Evolutionary conservation across 1,140 invertebrate species (phyloP), one percentile per base, ranked within the genome.

Genomic region (Lethrus apterus): DNA sequence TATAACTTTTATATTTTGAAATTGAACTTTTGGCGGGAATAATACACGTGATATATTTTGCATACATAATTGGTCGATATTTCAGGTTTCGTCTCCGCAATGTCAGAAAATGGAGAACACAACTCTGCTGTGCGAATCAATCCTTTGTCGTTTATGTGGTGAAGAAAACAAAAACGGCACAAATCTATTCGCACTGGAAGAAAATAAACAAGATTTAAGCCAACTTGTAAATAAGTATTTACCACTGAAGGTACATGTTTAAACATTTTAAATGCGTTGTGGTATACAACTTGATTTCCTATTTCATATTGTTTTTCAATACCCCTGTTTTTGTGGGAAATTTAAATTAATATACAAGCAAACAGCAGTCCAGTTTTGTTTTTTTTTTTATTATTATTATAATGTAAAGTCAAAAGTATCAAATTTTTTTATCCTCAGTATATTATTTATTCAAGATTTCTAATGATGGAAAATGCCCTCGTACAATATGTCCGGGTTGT

Each of bases 401-500:
- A 4, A 13, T n/a, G 32, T 17, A 44, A n/a, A n/a, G n/a, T n/a
- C n/a, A n/a, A n/a, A n/a, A n/a, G n/a, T n/a, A n/a, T n/a, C n/a
- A n/a, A n/a, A n/a, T n/a, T n/a, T n/a, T n/a, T n/a, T n/a, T n/a
- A n/a, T n/a, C n/a, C n/a, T 41, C 34, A 4, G 15, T 19, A 40
- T 56, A 23, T 17, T 11, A 46, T 50, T 40, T 46, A 55, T 53
- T 65, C 40, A 50, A 84, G 82, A 69, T 85, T 32, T 59, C 66
- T 46, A 74, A 82, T 65, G 81, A 84, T 73, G 79, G 77, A 10
- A 77, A 78, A 56, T 65, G 80, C 51, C 81, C 81, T 9, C 69
- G 75, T 29, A 81, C 77, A 10, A 82, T 85, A 55, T 85, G 83
- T 61, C 81, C 81, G 2, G 81, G 80, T 13, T 85, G 83, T 59